A percentile compares a stretch with the other conserved stretches of the same genome.
Evolutionary conservation across 1,140 invertebrate genomes (phyloP).

Genomic region (Amyelois transitella): DNA sequence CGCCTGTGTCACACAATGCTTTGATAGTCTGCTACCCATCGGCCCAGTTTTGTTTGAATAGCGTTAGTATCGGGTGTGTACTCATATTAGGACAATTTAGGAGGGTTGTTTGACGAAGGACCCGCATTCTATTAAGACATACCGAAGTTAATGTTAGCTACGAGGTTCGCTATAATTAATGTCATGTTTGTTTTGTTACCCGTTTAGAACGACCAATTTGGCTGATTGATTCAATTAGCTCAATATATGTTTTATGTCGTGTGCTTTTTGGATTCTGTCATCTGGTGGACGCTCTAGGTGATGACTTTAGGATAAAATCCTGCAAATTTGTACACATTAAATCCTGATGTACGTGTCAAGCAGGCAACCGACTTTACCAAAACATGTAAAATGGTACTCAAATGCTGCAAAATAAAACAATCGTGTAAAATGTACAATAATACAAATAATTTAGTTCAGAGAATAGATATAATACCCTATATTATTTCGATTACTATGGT

Average conservation of each 20-base stretch:
- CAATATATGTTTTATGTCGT: neutral
- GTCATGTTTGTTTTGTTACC: conserved; percentile 26
- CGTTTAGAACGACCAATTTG: neutral
- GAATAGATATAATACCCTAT: too few relatives aligned
- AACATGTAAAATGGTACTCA: too few relatives aligned
- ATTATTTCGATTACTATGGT: too few relatives aligned
- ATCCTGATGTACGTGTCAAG: too few relatives aligned
- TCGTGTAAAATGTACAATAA: too few relatives aligned
- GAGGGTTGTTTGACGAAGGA: conserved; percentile 50
- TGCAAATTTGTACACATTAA: too few relatives aligned
- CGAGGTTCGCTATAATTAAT: conserved; percentile 17
- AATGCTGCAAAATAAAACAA: too few relatives aligned
- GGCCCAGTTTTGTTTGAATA: conserved; percentile 60
- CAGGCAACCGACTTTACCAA: too few relatives aligned
- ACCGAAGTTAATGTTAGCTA: conserved; percentile 17
- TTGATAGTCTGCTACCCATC: conserved; percentile 44
- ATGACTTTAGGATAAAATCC: too few relatives aligned
- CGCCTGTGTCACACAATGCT: conserved; percentile 25
- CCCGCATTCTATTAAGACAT: conserved; percentile 46
- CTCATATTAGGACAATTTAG: conserved; percentile 46
- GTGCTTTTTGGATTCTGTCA: too few relatives aligned
- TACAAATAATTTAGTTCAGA: too few relatives aligned
- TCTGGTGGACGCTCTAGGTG: too few relatives aligned
- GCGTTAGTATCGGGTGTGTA: conserved; percentile 47
- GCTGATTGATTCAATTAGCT: neutral